A percentile compares a stretch with the other conserved stretches of the same genome.
These are phyloP conservation scores for Perognathus longimembris DNA, from an alignment of 2,113 vertebrate genomes.

Conservation along the genomic window DNA sequence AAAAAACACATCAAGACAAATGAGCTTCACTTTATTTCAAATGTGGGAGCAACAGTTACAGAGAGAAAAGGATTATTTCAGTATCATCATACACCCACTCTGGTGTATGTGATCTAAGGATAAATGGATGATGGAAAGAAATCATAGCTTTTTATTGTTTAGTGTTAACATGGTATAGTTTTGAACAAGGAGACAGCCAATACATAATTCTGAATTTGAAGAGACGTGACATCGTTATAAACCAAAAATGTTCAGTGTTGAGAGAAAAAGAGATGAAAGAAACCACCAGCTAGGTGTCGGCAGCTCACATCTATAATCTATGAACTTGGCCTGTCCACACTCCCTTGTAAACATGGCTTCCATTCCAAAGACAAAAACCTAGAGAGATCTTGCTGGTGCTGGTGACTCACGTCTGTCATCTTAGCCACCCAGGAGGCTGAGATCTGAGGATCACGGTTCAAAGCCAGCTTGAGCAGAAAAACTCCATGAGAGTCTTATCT, in stretches of 20 bases:
- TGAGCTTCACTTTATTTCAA: constrained; percentile 51
- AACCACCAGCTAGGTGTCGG: no score
- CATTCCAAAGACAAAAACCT: not conserved
- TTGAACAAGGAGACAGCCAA: not conserved
- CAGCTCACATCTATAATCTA: no score
- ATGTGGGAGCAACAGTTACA: constrained; percentile 27
- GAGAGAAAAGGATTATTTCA: constrained; percentile 53
- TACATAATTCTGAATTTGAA: not conserved
- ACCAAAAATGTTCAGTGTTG: constrained; percentile 23
- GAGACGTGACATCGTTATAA: not conserved
- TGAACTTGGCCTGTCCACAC: not conserved
- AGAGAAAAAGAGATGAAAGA: not conserved
- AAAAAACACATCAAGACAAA: constrained; percentile 53
- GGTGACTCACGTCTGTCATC: no score
- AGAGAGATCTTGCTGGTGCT: no score
- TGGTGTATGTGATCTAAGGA: not conserved
- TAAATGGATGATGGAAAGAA: not conserved
- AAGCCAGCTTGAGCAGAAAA: no score
- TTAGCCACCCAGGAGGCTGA: no score
- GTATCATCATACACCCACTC: not conserved
- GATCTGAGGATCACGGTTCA: no score
- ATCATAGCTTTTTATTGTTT: not conserved
- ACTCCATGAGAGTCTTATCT: no score
- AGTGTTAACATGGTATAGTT: not conserved
- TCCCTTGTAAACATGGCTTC: not conserved